Evolutionary conservation across 2,888 invertebrate genomes (phyloP).

Genomic region (Pollenia angustigena): DNA sequence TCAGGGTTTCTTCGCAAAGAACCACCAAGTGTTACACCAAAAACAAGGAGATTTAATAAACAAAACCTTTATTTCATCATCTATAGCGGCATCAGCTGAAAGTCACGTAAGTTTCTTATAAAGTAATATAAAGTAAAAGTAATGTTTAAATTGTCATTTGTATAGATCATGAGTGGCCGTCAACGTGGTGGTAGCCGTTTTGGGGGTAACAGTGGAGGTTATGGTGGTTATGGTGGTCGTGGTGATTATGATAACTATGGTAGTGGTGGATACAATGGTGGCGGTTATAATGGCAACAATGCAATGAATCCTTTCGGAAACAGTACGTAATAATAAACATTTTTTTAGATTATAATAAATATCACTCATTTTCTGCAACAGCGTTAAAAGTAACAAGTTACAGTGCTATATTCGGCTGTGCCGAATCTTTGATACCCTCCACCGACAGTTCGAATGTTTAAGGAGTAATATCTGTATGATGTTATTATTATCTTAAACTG

Average conservation of each 20-base stretch:
- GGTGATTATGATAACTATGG: slow-evolving; percentile 69
- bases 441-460: no score
- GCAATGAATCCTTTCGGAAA: slow-evolving; percentile 77
- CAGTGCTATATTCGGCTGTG: no score
- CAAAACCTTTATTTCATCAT: slow-evolving; percentile 39
- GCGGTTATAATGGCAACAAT: slow-evolving; percentile 76
- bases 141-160: not conserved
- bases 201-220: slow-evolving; percentile 64
- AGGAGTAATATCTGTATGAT: no score
- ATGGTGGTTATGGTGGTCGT: slow-evolving; percentile 71
- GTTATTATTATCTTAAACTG: no score
- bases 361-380: no score
- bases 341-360: no score
- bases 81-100: slow-evolving; percentile 54
- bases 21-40: slow-evolving; percentile 57
- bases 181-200: slow-evolving; percentile 75
- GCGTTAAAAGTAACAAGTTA: no score
- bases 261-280: slow-evolving; percentile 71
- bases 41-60: slow-evolving; percentile 16
- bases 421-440: no score
- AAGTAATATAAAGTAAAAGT: not conserved
- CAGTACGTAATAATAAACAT: slow-evolving; percentile 75
- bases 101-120: slow-evolving; percentile 79
- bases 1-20: slow-evolving; percentile 35
- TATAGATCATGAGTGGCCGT: slow-evolving; percentile 80